Percentiles rank a stretch among this genome's conserved stretches.
These are phyloP conservation scores for Protaetia brevitarsis DNA, from an alignment of 1,140 invertebrate genomes.

Conservation along the genomic window DNA sequence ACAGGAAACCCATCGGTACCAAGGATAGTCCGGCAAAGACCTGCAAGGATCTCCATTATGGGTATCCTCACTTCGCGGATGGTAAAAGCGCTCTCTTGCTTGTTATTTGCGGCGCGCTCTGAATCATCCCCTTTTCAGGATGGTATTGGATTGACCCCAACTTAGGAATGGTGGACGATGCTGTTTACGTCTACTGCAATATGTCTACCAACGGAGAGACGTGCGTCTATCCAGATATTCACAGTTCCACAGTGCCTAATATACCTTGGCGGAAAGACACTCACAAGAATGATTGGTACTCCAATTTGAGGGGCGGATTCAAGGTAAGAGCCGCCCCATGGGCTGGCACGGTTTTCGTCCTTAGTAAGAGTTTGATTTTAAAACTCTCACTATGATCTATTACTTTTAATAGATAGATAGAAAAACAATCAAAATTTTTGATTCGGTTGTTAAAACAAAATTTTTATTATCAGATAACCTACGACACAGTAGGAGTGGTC, in stretches of 20 bases:
- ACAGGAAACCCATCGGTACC: slow-evolving; percentile 71
- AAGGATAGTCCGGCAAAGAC: slow-evolving; percentile 72
- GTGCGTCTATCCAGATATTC: slow-evolving; percentile 72
- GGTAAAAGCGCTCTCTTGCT: slow-evolving; percentile 53
- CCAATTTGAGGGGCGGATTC: slow-evolving; percentile 73
- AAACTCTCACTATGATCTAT: too few relatives aligned
- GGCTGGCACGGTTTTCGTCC: too few relatives aligned
- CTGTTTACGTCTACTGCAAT: slow-evolving; percentile 75
- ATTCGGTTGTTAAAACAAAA: background rate
- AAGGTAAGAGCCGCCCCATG: too few relatives aligned
- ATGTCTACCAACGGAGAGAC: slow-evolving; percentile 75
- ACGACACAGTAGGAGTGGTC: slow-evolving; percentile 67
- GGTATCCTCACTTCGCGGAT: slow-evolving; percentile 71
- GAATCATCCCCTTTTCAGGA: slow-evolving; percentile 52
- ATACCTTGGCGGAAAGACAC: slow-evolving; percentile 63
- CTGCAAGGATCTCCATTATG: slow-evolving; percentile 74
- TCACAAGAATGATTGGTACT: slow-evolving; percentile 65
- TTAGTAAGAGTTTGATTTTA: too few relatives aligned
- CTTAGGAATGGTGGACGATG: slow-evolving; percentile 71
- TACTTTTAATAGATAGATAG: too few relatives aligned
- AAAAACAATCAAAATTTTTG: too few relatives aligned
- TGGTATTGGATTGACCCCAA: slow-evolving; percentile 91
- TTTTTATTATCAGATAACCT: slow-evolving; percentile 64
- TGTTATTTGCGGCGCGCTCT: background rate
- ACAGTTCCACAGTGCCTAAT: slow-evolving; percentile 64